These are phyloP conservation scores for Puffinus mauretanicus DNA, from an alignment of 2,113 vertebrate species.

Conservation along the genomic window DNA sequence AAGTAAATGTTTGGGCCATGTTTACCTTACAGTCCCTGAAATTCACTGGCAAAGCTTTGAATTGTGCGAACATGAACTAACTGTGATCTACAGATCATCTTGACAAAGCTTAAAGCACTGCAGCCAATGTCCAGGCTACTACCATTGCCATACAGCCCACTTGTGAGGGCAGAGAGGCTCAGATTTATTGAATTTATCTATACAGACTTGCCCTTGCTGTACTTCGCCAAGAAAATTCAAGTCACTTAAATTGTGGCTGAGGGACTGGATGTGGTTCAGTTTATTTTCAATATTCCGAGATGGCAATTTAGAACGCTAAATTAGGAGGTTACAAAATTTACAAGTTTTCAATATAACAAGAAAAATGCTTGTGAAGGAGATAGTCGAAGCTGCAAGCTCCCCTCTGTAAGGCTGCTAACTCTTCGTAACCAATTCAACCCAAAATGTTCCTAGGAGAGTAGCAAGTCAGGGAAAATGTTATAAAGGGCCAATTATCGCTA, in stretches of 20 bases:
- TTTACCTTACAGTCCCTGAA: background rate
- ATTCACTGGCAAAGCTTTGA: background rate
- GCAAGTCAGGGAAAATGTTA: background rate
- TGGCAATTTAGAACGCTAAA: background rate
- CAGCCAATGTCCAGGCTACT: background rate
- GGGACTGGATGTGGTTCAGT: background rate
- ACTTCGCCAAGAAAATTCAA: background rate
- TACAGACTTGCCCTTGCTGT: background rate
- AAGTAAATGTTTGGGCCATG: background rate
- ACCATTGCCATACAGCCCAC: background rate
- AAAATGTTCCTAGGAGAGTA: background rate
- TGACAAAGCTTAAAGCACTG: background rate
- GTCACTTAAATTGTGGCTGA: background rate
- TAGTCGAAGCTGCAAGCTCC: background rate
- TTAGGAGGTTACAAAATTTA: background rate
- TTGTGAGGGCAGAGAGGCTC: background rate
- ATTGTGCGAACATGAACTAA: background rate
- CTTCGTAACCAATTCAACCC: background rate
- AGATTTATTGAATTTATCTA: background rate
- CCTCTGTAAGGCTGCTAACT: background rate
- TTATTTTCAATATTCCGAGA: background rate
- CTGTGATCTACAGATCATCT: background rate
- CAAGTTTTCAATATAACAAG: background rate
- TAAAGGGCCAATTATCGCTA: background rate
- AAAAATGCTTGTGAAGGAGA: background rate